Conservation (phyloP, 2,113 vertebrate species). For the Jaculus jaculus region DNA sequence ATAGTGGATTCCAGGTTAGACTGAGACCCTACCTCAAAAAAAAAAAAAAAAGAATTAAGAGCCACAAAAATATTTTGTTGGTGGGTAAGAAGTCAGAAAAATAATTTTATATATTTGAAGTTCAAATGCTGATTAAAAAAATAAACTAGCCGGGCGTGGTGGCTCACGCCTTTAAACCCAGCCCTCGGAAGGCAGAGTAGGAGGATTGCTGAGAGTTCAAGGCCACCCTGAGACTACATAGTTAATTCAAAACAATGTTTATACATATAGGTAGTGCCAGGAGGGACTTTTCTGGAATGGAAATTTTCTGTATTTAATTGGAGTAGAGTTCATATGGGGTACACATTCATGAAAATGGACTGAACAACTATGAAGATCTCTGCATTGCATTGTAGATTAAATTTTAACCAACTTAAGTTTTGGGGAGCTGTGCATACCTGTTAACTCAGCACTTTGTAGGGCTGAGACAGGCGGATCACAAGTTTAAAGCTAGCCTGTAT, state of each 20-base stretch:
- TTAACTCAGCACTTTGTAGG: too few relatives aligned
- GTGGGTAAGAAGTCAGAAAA: neutral
- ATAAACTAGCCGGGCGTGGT: too few relatives aligned
- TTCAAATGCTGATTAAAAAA: constrained; percentile 43
- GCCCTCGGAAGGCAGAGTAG: too few relatives aligned
- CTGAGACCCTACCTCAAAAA: too few relatives aligned
- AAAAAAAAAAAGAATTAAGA: too few relatives aligned
- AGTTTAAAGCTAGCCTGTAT: neutral
- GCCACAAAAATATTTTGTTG: neutral
- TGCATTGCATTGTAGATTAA: constrained; percentile 8
- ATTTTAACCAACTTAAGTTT: neutral
- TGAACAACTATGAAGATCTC: neutral
- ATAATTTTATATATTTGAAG: constrained; percentile 11
- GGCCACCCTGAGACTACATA: too few relatives aligned
- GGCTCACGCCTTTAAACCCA: too few relatives aligned
- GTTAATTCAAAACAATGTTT: too few relatives aligned
- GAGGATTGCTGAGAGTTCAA: too few relatives aligned
- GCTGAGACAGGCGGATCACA: too few relatives aligned
- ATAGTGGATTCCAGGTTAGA: too few relatives aligned
- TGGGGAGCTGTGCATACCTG: neutral
- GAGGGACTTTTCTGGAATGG: neutral
- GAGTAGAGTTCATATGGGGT: neutral
- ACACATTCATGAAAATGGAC: neutral
- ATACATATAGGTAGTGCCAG: neutral
- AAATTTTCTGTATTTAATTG: neutral